Evolutionary conservation across 2,797 vertebrate species (phyloP).

Genomic region (Telmatherina bonti): DNA sequence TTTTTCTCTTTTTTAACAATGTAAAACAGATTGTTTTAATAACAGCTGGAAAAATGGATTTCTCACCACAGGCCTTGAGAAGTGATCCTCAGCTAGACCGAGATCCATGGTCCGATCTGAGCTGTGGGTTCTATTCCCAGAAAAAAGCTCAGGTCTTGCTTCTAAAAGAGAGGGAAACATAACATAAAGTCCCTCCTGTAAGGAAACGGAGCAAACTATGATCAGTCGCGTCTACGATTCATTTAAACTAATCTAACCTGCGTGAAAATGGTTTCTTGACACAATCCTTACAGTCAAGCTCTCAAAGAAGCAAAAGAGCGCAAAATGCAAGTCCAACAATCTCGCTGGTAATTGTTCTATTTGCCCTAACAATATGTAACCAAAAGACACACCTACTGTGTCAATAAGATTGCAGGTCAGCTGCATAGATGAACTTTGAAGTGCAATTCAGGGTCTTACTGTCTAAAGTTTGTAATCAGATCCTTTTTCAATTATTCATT

Average conservation of each 20-base stretch:
- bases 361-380: constrained; percentile 54
- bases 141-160: constrained; percentile 76
- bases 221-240: constrained; percentile 11
- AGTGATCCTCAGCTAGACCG: constrained; percentile 95
- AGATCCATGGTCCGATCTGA: constrained; percentile 90
- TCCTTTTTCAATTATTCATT: not conserved
- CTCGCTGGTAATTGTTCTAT: constrained; percentile 5
- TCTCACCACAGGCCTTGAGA: constrained; percentile 92
- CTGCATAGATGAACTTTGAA: constrained; percentile 35
- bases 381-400: not conserved
- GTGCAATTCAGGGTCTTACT: not conserved
- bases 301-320: not conserved
- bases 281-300: constrained; percentile 18
- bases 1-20: not conserved
- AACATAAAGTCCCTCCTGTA: constrained; percentile 21
- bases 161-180: constrained; percentile 70
- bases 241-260: constrained; percentile 19
- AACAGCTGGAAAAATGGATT: no score
- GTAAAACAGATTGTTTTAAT: not conserved
- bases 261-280: constrained; percentile 29
- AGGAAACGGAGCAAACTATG: not conserved
- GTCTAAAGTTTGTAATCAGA: not conserved
- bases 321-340: not conserved
- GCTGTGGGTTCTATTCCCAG: constrained; percentile 78
- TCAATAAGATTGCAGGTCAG: constrained; percentile 23